Evolutionary conservation across 1,140 invertebrate genomes (phyloP), one percentile per base, ranked within the genome.

Genomic region (Procambarus clarkii): DNA sequence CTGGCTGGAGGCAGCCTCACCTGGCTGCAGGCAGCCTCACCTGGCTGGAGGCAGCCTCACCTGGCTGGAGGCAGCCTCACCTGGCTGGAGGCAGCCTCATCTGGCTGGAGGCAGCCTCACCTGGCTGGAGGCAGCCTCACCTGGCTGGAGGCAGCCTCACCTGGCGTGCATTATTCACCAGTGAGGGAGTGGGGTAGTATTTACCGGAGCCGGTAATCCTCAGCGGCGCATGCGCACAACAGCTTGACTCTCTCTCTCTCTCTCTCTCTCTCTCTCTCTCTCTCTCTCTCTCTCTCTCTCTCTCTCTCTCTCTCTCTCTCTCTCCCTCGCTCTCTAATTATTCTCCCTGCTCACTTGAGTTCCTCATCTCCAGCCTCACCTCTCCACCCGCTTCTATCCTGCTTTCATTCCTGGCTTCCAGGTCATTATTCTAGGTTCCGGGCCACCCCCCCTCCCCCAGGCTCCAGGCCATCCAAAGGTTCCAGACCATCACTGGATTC

Each of bases 321-420:
- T 64, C 80, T 82, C 80, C 44, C 50, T 83, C 80, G 13, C 54
- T 83, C 80, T 44, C 81, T 69, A 54, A 7, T 34, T 44, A 24
- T 46, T 46, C 50, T 54, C 50, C 13, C 50, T 54, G 8, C 13
- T 54, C 50, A 54, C 50, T 54, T 9, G 13, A 54, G 8, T 9
- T 54, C 50, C 50, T 54, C 50, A 7, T 9, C 50, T 8, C 44
- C 13, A 18, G 13, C n/a, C 48, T 54, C 24, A 21, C 79, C 45
- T 48, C 34, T 46, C 13, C 21, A 54, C 48, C 4, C 18, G 21
- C 0, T 7, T 9, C 44, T n/a, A 24, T 80, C 54, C 15, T 46
- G 15, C n/a, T 64, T n/a, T 18, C n/a, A 21, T 44, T 21, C n/a
- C n/a, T n/a, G 2, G 46, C 15, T 18, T 80, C n/a, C 48, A 24